phyloP scores from a whole-genome alignment of 2,888 invertebrate genomes.

The Micropterix aruncella region DNA sequence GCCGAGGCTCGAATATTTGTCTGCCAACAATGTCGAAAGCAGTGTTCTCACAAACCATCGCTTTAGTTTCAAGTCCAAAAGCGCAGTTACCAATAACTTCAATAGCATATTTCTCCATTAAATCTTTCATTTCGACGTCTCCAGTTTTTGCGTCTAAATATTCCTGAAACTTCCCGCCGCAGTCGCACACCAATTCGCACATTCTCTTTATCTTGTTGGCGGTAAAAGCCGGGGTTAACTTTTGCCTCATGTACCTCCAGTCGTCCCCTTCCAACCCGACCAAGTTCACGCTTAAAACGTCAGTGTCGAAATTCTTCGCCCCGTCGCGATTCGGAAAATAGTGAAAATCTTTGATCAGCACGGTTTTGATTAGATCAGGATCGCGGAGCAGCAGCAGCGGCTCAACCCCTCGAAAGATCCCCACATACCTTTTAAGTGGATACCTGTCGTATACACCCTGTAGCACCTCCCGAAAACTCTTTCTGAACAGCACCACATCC shows the following conservation, averaged over 20 bases:
- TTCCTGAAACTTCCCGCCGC: background rate
- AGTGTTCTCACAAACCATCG: conserved; percentile 17
- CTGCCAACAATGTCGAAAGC: conserved; percentile 18
- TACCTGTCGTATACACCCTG: background rate
- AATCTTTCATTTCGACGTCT: background rate
- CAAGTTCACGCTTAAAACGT: background rate
- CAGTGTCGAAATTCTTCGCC: background rate
- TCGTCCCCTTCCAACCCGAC: background rate
- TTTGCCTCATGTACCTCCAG: background rate
- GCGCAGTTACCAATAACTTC: background rate
- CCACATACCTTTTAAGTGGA: background rate
- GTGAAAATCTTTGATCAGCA: background rate
- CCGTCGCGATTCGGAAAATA: background rate
- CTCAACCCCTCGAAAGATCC: background rate
- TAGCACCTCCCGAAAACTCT: background rate
- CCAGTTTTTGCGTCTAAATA: background rate
- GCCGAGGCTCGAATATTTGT: conserved; percentile 19
- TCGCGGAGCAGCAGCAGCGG: background rate
- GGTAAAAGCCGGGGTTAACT: background rate
- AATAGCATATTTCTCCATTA: background rate
- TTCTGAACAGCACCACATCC: background rate
- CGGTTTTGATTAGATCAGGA: background rate
- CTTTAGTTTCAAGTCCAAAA: conserved; percentile 13
- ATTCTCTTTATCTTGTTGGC: background rate
- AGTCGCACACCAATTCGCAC: background rate